phyloP scores from a whole-genome alignment of 2,113 vertebrate genomes.

The Mesitornis unicolor region DNA sequence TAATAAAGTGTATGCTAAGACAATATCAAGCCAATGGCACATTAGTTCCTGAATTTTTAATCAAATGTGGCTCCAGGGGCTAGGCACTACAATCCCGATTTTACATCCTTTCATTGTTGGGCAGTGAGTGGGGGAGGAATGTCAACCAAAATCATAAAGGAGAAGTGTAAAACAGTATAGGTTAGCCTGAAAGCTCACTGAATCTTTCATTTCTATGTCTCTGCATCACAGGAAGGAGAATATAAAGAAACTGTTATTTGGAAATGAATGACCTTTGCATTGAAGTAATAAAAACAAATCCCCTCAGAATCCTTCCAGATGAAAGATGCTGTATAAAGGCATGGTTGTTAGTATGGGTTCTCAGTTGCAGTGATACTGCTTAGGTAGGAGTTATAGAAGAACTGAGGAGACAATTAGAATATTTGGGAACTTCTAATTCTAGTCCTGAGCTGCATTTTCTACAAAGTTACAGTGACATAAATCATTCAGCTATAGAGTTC shows the following conservation, averaged over 20 bases:
- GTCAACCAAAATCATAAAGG: background rate
- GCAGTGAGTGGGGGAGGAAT: background rate
- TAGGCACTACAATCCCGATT: background rate
- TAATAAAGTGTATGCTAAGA: slow-evolving; percentile 47
- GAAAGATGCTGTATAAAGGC: background rate
- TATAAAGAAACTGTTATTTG: slow-evolving; percentile 17
- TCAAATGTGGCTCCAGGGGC: slow-evolving; percentile 10
- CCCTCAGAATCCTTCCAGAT: background rate
- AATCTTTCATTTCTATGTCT: slow-evolving; percentile 7
- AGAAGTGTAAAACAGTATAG: background rate
- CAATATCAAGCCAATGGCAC: background rate
- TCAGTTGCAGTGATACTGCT: background rate
- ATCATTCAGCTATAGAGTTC: background rate
- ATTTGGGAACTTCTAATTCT: background rate
- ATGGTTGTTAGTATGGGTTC: background rate
- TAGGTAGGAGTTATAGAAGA: background rate
- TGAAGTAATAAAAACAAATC: slow-evolving; percentile 18
- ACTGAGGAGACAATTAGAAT: background rate
- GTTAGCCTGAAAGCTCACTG: background rate
- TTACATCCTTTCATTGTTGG: background rate
- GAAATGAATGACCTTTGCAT: slow-evolving; percentile 17
- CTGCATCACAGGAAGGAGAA: slow-evolving; percentile 5
- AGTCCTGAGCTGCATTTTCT: background rate
- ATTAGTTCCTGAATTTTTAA: slow-evolving; percentile 50
- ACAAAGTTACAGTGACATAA: background rate